Conservation (phyloP, 2,113 vertebrate genomes). For the Oncorhynchus mykiss region DNA sequence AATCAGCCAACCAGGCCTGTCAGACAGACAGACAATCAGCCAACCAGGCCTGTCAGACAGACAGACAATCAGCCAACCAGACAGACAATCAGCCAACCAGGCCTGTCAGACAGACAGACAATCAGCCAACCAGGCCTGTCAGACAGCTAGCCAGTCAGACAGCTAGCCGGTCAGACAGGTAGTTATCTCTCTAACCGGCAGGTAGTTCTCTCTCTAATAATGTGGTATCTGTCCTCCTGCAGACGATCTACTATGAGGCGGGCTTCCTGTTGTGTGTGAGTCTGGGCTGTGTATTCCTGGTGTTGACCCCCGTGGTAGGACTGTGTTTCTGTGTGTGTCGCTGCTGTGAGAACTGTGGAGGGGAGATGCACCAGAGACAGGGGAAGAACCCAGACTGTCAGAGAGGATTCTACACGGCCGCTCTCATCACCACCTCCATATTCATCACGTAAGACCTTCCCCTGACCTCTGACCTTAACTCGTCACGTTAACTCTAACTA, state of each 20-base stretch:
- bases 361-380: constrained; percentile 97
- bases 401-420: constrained; percentile 79
- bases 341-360: constrained; percentile 94
- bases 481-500: not conserved
- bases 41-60: no score
- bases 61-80: no score
- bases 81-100: no score
- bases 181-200: no score
- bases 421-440: constrained; percentile 81
- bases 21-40: not conserved
- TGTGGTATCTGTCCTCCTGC: constrained; percentile 25
- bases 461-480: not conserved
- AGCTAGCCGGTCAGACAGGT: no score
- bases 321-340: constrained; percentile 90
- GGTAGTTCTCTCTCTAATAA: no score
- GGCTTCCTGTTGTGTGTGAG: constrained; percentile 81
- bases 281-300: constrained; percentile 81
- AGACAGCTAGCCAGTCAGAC: no score
- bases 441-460: constrained; percentile 83
- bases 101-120: no score
- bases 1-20: no score
- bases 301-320: constrained; percentile 85
- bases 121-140: no score
- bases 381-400: constrained; percentile 85
- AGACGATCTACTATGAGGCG: constrained; percentile 87